Base-by-base conservation (phyloP, 2,113 vertebrate genomes). In the Castor canadensis region DNA sequence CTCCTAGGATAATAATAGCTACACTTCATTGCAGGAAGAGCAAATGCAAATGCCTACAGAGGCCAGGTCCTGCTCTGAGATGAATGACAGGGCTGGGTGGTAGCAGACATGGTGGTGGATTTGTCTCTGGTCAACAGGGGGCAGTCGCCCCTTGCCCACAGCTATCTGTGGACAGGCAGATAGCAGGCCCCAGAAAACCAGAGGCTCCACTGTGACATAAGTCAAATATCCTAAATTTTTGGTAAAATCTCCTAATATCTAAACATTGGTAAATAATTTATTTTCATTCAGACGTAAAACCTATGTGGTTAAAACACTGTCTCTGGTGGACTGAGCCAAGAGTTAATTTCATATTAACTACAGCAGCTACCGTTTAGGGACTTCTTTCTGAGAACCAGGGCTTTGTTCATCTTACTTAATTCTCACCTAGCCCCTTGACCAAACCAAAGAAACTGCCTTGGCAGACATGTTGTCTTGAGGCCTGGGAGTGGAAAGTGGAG, bases 41-140 rank as follows among this genome's bases (percentile, higher is more conserved):
- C 91, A 87, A 96, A 93, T 89, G 88, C 43, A 71, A 84, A 95
- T 73, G 82, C 94, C 93, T 38, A 2, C n/a, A 3, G 49, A 67
- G 72, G 83, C 82, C 81, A 69, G 67, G 89, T 66, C 81, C 64
- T 1, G 10, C 40, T 52, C 62, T 1, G 45, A 30, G n/a, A 26
- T 56, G 96, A 97, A 73, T 91, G 96, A 91, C 49, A 17, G 72
- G 88, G 75, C 45, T 86, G 84, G 93, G 86, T 80, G 94, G 81
- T 6, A 1, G 8, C 71, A 1, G 26, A 76, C 8, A 0, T 2
- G 0, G 28, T 0, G 30, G 66, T 16, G 3, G 32, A 12, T 32
- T 15, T 8, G 69, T 4, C 35, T 56, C 67, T 24, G 22, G 15
- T 72, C 91, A 3, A 80, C 67, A 94, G 96, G 94, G 96, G 97